phyloP scores from a whole-genome alignment of 2,113 vertebrate genomes.

The Antechinus flavipes region DNA sequence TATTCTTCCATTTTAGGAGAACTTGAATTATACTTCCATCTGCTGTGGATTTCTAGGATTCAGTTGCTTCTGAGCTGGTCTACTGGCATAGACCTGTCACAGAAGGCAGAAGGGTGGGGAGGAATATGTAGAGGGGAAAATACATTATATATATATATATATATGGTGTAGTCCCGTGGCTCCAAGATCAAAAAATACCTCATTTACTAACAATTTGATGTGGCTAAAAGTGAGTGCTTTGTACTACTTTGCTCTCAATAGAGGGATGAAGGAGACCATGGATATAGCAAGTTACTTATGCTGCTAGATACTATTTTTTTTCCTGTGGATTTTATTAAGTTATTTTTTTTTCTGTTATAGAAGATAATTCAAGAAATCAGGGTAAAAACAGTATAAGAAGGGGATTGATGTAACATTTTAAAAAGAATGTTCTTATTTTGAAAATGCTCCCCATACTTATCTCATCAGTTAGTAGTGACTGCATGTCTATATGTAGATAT shows the following conservation, averaged over 20 bases:
- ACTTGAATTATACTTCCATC: conserved; percentile 6
- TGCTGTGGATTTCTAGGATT: conserved; percentile 4
- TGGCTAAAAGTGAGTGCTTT: background rate
- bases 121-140: background rate
- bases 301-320: background rate
- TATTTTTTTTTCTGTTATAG: background rate
- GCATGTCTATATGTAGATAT: background rate
- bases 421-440: background rate
- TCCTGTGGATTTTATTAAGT: background rate
- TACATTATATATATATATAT: too few relatives aligned
- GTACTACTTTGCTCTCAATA: background rate
- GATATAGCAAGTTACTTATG: background rate
- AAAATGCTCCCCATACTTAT: background rate
- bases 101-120: background rate
- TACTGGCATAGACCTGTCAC: background rate
- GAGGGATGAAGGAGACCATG: background rate
- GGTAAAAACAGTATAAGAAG: background rate
- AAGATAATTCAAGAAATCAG: conserved; percentile 13
- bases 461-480: background rate
- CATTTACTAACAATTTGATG: background rate
- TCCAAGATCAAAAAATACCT: background rate
- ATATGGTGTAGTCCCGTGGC: background rate
- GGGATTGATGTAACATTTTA: background rate
- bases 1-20: conserved; percentile 13
- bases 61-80: background rate